Evolutionary conservation across 37 sponge, comb jelly and placozoan genomes (phyloP), one percentile per base, ranked within the genome.

Genomic region (Cliona cf. orientalis): DNA sequence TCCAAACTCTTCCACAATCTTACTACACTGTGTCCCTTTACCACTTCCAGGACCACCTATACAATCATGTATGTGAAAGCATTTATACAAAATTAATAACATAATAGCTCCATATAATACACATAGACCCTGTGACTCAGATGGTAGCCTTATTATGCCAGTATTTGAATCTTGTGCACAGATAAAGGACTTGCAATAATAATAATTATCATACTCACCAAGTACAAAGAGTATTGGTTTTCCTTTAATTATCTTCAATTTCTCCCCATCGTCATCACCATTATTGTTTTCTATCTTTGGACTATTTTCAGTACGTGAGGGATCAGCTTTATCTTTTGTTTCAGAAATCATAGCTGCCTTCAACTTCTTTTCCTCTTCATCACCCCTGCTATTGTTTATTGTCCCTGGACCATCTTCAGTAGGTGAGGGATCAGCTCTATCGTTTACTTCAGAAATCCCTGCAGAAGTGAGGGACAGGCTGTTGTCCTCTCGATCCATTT

Each of bases 21-120:
- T 57, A 22, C 56, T 78, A 69, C 96, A 95, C 65, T 89, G 90
- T 5, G 96, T 95, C 0, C 96, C 96, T 75, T 95, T 95, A 14
- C 96, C 96, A 82, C 86, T 74, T 0, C 96, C 96, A n/a, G 96
- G 96, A 53, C 96, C 96, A 64, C 95, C 95, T 91, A 62, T 1
- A 44, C 34, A 67, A 28, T 23, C 22, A 11, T 7, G 11, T 11
- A 55, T 11, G 32, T 14, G 11, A 49, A 49, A 49, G 14, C 14
- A 19, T 19, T 19, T 14, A 49, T 14, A 14, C 53, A 49, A 14
- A 49, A 14, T 14, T 19, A 49, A 9, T 19, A 49, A 19, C 14
- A 49, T 14, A 49, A 49, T 14, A 19, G 53, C 9, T 19, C 53
- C 53, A 49, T 19, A 49, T 49, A 49, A 49, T 49, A 14, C 53